Evolutionary conservation across 2,888 invertebrate species (phyloP).

Genomic region (Drosophila birchii): DNA sequence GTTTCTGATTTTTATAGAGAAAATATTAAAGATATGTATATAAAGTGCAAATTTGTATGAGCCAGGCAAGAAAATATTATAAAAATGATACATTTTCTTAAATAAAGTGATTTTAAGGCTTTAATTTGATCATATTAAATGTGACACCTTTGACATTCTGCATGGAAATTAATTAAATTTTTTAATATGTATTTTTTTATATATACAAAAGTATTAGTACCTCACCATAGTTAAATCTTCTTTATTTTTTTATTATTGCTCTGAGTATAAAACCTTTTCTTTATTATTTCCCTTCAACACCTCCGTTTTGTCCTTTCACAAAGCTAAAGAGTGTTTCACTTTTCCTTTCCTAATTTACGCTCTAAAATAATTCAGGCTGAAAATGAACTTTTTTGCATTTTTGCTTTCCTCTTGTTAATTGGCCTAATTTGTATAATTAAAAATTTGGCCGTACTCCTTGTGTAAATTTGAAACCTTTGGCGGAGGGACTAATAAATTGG

Average conservation of each 20-base stretch:
- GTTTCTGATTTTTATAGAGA: not conserved
- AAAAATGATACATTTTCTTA: not conserved
- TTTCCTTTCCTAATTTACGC: constrained; percentile 28
- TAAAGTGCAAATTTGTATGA: not conserved
- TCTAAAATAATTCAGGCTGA: constrained; percentile 20
- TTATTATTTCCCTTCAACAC: not conserved
- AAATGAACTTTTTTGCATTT: constrained; percentile 29
- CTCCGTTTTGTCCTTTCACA: not conserved
- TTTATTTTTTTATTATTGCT: not conserved
- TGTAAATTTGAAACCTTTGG: constrained; percentile 56
- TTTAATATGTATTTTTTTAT: no score
- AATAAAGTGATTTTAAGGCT: not conserved
- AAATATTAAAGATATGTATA: not conserved
- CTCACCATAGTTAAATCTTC: not conserved
- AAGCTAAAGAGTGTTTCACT: constrained; percentile 14
- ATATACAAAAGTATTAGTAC: not conserved
- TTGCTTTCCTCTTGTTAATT: constrained; percentile 49
- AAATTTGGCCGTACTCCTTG: constrained; percentile 47
- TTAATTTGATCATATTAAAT: not conserved
- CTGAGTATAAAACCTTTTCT: not conserved
- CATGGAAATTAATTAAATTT: not conserved
- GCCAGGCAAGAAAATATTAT: no score
- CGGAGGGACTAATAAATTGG: constrained; percentile 32
- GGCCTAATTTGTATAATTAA: constrained; percentile 71
- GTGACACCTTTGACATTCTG: no score